Evolutionary conservation across 2,113 vertebrate species (phyloP), one percentile per base, ranked within the genome.

Genomic region (Cisticola juncidis): DNA sequence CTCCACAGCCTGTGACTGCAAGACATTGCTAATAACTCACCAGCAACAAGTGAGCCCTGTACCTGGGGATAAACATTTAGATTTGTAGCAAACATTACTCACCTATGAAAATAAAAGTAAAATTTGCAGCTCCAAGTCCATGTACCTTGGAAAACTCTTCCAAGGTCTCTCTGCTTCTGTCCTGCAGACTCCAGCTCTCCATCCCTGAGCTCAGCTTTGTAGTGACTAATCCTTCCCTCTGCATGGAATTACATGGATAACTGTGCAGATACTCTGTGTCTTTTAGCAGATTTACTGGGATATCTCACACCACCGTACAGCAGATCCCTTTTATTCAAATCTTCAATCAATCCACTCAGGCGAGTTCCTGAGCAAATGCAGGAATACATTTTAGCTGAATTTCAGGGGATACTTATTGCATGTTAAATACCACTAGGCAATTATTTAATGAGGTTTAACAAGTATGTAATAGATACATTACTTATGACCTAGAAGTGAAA

Each of bases 391-490:
- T 70, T 9, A 92, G 84, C 66, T 79, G 90, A 73, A 93, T 96
- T 97, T 93, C 89, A 89, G 51, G 60, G 73, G 91, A 81, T 95
- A 69, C 20, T 58, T 96, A 94, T 87, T 94, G 68, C 95, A 95
- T 96, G 92, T 96, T 96, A 97, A 98, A 97, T 97, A 97, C 97
- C 96, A 97, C 91, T 90, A 95, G 70, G 92, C 96, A 97, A 96
- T 95, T 97, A 97, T 96, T 96, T 95, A 88, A 97, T 94, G 91
- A 97, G 66, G 83, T 96, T 94, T 94, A 92, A 97, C 92, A 91
- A 96, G 95, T 93, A 80, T 77, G 40, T 78, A 83, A 95, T 95
- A 97, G 81, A 95, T 86, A 86, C 89, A 92, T 94, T 96, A 97
- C 88, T 95, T 97, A 80, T 72, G 86, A 92, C 91, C 95, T 90